A percentile compares a stretch with the other conserved stretches of the same genome.
phyloP scores from a whole-genome alignment of 2,888 invertebrate genomes.

The Pristionchus fissidentatus region DNA sequence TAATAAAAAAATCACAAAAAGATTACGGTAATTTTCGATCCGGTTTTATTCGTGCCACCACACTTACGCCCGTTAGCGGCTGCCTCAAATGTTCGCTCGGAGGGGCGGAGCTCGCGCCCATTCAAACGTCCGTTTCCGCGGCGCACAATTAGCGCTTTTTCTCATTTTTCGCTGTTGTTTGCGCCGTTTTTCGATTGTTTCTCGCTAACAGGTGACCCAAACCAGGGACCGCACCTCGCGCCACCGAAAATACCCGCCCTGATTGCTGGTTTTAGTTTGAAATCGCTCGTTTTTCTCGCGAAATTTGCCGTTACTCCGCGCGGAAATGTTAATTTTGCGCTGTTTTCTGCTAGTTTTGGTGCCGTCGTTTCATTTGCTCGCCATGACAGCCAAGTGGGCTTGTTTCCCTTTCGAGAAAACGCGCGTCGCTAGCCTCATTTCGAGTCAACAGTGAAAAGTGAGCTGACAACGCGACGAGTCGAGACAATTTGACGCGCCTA shows the following conservation, averaged over 20 bases:
- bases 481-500: conserved; percentile 7
- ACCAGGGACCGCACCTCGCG: too few species aligned
- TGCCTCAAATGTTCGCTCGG: not conserved
- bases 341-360: too few species aligned
- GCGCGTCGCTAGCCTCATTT: not conserved
- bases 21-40: not conserved
- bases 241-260: not conserved
- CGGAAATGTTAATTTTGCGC: not conserved
- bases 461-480: not conserved
- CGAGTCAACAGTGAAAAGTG: conserved; percentile 27
- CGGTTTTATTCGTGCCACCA: not conserved
- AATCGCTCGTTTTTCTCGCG: not conserved
- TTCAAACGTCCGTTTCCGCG: not conserved
- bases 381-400: conserved; percentile 5
- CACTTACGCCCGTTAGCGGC: conserved; percentile 34
- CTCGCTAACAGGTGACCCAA: not conserved
- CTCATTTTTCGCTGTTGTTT: not conserved
- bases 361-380: not conserved
- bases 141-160: not conserved
- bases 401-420: not conserved
- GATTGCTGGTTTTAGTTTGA: not conserved
- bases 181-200: not conserved
- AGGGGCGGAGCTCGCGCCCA: conserved; percentile 15
- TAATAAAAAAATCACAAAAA: not conserved
- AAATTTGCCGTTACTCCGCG: not conserved